Evolutionary conservation across 2,888 invertebrate genomes (phyloP).

Genomic region (Timandra comae): DNA sequence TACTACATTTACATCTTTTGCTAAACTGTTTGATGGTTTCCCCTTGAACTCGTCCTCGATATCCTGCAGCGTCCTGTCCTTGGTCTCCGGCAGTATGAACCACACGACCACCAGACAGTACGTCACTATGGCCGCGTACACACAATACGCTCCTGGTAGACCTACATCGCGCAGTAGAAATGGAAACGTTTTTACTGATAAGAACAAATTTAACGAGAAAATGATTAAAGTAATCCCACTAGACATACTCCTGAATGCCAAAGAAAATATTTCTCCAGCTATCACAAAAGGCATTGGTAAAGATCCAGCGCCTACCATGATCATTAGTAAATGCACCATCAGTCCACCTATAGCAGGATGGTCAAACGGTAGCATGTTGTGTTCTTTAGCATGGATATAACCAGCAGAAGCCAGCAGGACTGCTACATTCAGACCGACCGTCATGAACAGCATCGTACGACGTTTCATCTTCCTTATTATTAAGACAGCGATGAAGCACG

Average conservation of each 20-base stretch:
- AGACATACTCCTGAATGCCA: slow-evolving; percentile 77
- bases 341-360: slow-evolving; percentile 40
- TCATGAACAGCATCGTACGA: slow-evolving; percentile 43
- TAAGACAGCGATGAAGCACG: slow-evolving; percentile 75
- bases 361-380: slow-evolving; percentile 30
- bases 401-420: slow-evolving; percentile 39
- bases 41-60: slow-evolving; percentile 50
- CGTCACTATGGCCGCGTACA: slow-evolving; percentile 34
- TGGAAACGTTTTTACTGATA: slow-evolving; percentile 27
- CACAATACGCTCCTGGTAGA: slow-evolving; percentile 29
- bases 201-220: slow-evolving; percentile 26
- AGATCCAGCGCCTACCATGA: slow-evolving; percentile 74
- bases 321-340: slow-evolving; percentile 59
- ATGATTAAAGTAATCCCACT: slow-evolving; percentile 43
- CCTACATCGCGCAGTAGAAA: slow-evolving; percentile 23
- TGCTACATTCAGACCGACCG: slow-evolving; percentile 38
- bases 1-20: no score
- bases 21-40: no score
- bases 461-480: slow-evolving; percentile 73
- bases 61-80: slow-evolving; percentile 45
- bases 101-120: slow-evolving; percentile 38
- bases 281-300: slow-evolving; percentile 81
- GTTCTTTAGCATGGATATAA: slow-evolving; percentile 39
- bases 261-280: slow-evolving; percentile 81
- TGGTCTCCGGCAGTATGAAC: slow-evolving; percentile 46